Evolutionary conservation across 2,888 invertebrate species (phyloP).

Genomic region (Hymenopus coronatus): DNA sequence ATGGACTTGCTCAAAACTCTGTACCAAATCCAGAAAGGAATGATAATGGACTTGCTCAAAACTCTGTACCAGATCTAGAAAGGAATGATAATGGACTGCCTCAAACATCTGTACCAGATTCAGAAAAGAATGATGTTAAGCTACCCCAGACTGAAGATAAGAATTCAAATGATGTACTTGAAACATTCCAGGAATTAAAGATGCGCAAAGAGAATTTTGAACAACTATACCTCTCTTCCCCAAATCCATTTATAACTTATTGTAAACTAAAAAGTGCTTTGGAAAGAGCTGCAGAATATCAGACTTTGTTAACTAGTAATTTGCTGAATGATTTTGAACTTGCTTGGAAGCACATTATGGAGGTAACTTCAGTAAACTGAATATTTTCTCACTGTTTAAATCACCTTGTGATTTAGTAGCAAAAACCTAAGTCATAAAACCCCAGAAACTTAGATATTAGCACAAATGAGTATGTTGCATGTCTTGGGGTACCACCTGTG

Average conservation of each 20-base stretch:
- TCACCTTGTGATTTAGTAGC: too few relatives aligned
- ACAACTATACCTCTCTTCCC: background rate
- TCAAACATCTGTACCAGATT: too few relatives aligned
- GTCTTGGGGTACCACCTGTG: too few relatives aligned
- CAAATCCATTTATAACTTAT: slow-evolving; percentile 18
- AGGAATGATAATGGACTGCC: too few relatives aligned
- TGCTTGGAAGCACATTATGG: background rate
- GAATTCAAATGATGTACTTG: background rate
- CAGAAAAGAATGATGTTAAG: too few relatives aligned
- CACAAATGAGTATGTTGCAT: too few relatives aligned
- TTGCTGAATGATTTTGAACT: background rate
- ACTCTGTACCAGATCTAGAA: too few relatives aligned
- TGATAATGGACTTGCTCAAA: background rate
- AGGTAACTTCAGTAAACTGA: background rate
- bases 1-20: background rate
- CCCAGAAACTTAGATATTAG: too few relatives aligned
- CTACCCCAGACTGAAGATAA: background rate
- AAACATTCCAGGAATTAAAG: slow-evolving; percentile 15
- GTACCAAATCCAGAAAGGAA: too few relatives aligned
- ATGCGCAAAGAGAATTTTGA: slow-evolving; percentile 8
- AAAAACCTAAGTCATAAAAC: too few relatives aligned
- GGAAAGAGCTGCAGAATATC: background rate
- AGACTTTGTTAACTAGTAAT: background rate
- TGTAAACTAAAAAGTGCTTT: background rate
- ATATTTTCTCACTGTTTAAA: too few relatives aligned